Conservation (phyloP, 2,797 vertebrate genomes). For the Sebastes steindachneri region DNA sequence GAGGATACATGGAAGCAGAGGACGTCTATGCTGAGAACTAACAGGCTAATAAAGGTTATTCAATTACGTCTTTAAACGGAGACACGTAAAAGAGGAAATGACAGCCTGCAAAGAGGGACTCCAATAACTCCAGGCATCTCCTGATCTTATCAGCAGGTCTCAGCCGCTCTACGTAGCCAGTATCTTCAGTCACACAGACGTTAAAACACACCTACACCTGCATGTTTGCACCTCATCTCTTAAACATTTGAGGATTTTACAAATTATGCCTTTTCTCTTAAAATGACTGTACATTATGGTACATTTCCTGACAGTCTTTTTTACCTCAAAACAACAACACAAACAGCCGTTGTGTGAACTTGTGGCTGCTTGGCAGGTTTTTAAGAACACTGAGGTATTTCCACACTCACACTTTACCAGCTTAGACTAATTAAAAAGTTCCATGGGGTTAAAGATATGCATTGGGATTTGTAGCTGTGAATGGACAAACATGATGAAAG, state of each 20-base stretch:
- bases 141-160: conserved; percentile 62
- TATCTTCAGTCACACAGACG: conserved; percentile 23
- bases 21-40: conserved; percentile 38
- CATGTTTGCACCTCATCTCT: neutral
- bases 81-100: conserved; percentile 69
- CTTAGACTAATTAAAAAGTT: conserved; percentile 62
- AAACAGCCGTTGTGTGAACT: conserved; percentile 27
- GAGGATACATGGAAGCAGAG: neutral
- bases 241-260: neutral
- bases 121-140: conserved; percentile 60
- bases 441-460: conserved; percentile 37
- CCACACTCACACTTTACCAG: conserved; percentile 39
- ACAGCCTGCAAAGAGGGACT: conserved; percentile 51
- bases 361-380: conserved; percentile 3
- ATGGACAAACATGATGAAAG: conserved; percentile 9
- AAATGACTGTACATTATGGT: neutral
- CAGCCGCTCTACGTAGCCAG: neutral
- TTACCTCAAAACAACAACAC: neutral
- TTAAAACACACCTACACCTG: neutral
- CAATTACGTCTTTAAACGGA: conserved; percentile 61
- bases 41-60: conserved; percentile 67
- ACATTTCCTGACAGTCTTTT: neutral
- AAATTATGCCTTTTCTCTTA: neutral
- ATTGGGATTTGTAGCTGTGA: conserved; percentile 11
- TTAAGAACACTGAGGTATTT: conserved; percentile 43